Percentiles rank a stretch among this genome's conserved stretches.
These are phyloP conservation scores for Balaeniceps rex DNA, from an alignment of 2,113 vertebrate genomes.

Conservation along the genomic window DNA sequence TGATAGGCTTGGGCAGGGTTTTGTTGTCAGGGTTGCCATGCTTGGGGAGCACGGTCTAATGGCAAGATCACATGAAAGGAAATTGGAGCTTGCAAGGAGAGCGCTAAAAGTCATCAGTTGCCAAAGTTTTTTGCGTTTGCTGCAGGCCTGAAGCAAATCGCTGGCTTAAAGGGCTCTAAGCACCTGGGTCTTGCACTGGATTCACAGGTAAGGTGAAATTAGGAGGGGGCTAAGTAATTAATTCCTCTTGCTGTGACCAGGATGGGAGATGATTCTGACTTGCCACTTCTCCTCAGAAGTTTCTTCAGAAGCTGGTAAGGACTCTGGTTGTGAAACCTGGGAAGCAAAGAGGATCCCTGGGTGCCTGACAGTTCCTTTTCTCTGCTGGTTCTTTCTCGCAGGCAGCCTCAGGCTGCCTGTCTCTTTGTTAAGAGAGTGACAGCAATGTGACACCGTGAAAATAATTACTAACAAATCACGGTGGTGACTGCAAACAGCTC, in stretches of 20 bases:
- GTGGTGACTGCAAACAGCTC: constrained; percentile 99
- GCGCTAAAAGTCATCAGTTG: neutral
- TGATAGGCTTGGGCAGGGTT: neutral
- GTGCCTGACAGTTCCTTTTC: constrained; percentile 76
- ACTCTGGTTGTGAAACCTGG: constrained; percentile 64
- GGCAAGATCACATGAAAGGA: neutral
- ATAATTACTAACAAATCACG: constrained; percentile 99
- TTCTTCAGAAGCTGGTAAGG: constrained; percentile 67
- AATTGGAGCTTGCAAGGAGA: neutral
- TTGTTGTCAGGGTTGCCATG: neutral
- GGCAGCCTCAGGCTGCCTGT: constrained; percentile 82
- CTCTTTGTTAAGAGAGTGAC: constrained; percentile 95
- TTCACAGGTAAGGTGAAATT: constrained; percentile 25
- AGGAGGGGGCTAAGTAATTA: constrained; percentile 41
- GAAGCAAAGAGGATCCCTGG: constrained; percentile 74
- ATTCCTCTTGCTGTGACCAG: constrained; percentile 61
- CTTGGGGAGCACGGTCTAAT: neutral
- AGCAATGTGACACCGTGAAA: constrained; percentile 99
- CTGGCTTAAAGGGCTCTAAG: constrained; percentile 7
- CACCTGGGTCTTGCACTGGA: constrained; percentile 5
- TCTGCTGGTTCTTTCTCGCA: constrained; percentile 75
- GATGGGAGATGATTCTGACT: constrained; percentile 54
- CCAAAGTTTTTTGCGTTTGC: neutral
- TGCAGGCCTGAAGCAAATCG: constrained; percentile 30
- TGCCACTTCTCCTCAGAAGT: constrained; percentile 65